Percentiles rank a stretch among this genome's conserved stretches.
Conservation (phyloP, 2,888 invertebrate genomes). For the Eretmocerus hayati region DNA sequence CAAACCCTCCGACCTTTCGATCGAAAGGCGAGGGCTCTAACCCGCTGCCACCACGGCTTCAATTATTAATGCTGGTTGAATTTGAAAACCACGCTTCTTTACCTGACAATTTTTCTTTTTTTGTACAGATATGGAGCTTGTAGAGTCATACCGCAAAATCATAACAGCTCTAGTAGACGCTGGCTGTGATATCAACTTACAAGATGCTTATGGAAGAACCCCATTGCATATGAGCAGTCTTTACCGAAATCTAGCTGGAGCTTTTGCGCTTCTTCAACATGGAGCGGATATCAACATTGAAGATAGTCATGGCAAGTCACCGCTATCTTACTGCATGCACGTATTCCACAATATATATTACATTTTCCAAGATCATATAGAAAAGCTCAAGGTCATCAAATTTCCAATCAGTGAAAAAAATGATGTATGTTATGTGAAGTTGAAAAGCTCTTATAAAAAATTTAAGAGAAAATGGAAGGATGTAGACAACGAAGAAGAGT, state of each 20-base stretch:
- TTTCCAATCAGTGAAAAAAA: conserved; percentile 2
- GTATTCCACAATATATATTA: conserved; percentile 4
- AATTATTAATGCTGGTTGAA: too few relatives aligned
- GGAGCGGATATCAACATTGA: conserved; percentile 8
- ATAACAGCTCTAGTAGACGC: conserved; percentile 1
- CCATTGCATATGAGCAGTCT: conserved; percentile 8
- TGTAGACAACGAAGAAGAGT: not conserved
- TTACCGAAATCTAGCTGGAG: not conserved
- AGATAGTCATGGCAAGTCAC: not conserved
- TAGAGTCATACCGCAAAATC: conserved; percentile 9
- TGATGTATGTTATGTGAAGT: not conserved
- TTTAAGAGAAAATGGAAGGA: not conserved
- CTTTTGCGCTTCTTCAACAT: not conserved
- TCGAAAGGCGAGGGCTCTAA: conserved; percentile 2
- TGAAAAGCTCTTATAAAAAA: not conserved
- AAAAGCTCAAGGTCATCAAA: not conserved
- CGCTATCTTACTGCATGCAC: not conserved
- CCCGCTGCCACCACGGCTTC: too few relatives aligned
- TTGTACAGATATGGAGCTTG: not conserved
- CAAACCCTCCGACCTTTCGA: too few relatives aligned
- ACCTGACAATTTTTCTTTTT: not conserved
- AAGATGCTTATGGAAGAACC: conserved; percentile 1
- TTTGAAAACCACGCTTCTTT: too few relatives aligned
- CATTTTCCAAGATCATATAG: conserved; percentile 4
- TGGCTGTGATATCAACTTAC: conserved; percentile 5